Conservation (phyloP, 2,888 invertebrate genomes). For the Dasypogon diadema region DNA sequence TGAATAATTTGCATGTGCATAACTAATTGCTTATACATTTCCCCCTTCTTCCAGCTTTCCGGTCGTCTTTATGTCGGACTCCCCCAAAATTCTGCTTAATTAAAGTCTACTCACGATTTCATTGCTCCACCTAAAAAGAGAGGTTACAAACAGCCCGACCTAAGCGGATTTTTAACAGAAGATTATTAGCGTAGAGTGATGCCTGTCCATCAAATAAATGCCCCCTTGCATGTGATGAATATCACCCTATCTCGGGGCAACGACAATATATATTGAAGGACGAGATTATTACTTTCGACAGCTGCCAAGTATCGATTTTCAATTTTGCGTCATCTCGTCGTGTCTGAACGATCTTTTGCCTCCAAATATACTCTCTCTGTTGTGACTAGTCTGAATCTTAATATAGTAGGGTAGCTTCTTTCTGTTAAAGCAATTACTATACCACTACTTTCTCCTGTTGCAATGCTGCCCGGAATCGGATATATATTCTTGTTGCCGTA, state of each 20-base stretch:
- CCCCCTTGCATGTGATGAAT: constrained; percentile 5
- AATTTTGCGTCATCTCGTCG: constrained; percentile 49
- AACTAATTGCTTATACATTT: background rate
- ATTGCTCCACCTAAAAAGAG: constrained; percentile 14
- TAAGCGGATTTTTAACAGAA: background rate
- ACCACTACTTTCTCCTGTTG: background rate
- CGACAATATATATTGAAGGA: constrained; percentile 31
- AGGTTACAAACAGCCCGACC: background rate
- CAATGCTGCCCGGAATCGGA: background rate
- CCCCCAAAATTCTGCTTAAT: constrained; percentile 18
- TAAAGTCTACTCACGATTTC: constrained; percentile 44
- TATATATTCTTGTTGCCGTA: constrained; percentile 30
- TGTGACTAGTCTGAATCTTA: background rate
- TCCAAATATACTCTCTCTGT: constrained; percentile 11
- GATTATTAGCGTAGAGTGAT: constrained; percentile 24
- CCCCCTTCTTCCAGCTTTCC: background rate
- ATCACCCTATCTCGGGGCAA: constrained; percentile 46
- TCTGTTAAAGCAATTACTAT: background rate
- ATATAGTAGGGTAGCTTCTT: background rate
- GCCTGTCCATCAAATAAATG: constrained; percentile 46
- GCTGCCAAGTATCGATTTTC: constrained; percentile 55
- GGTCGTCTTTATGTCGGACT: background rate
- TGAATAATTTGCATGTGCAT: constrained; percentile 28
- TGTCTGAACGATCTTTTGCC: constrained; percentile 22
- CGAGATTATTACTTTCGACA: constrained; percentile 56